Conservation (phyloP, 53 echinoderm and acorn worm genomes). For the Stichopus horrens region DNA sequence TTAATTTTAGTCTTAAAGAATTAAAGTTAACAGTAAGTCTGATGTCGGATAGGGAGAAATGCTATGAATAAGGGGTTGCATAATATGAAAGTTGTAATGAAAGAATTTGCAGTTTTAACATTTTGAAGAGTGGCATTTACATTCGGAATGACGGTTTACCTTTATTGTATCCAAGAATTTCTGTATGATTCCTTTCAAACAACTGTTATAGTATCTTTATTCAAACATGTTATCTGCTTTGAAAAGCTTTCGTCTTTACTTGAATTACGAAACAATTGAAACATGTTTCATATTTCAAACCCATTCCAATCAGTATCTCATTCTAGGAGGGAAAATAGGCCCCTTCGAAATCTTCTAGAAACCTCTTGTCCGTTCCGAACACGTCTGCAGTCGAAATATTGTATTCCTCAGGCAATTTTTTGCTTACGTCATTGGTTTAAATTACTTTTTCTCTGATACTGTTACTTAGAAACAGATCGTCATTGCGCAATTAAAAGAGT, state of each 20-base stretch:
- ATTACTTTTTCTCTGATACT: not conserved
- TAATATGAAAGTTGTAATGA: too few relatives aligned
- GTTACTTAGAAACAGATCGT: conserved; percentile 34
- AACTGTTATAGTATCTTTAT: not conserved
- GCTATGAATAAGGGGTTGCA: too few relatives aligned
- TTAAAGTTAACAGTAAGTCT: too few relatives aligned
- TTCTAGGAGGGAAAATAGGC: conserved; percentile 2
- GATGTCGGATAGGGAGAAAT: too few relatives aligned
- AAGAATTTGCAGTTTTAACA: too few relatives aligned
- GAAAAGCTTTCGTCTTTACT: not conserved
- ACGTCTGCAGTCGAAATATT: conserved; percentile 12
- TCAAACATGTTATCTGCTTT: not conserved
- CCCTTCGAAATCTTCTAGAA: conserved; percentile 7
- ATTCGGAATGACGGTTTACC: too few relatives aligned
- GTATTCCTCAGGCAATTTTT: conserved; percentile 39
- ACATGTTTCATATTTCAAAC: conserved; percentile 14
- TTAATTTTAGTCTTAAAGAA: too few relatives aligned
- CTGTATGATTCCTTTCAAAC: too few relatives aligned
- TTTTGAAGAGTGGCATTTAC: too few relatives aligned
- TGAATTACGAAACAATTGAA: conserved; percentile 1
- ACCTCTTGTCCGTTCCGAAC: not conserved
- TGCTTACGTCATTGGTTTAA: conserved; percentile 21
- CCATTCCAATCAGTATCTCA: not conserved
- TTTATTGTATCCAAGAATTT: too few relatives aligned
- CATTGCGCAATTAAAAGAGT: conserved; percentile 6